Conservation (phyloP, 2,888 invertebrate species). For the Panzeria rudis region DNA sequence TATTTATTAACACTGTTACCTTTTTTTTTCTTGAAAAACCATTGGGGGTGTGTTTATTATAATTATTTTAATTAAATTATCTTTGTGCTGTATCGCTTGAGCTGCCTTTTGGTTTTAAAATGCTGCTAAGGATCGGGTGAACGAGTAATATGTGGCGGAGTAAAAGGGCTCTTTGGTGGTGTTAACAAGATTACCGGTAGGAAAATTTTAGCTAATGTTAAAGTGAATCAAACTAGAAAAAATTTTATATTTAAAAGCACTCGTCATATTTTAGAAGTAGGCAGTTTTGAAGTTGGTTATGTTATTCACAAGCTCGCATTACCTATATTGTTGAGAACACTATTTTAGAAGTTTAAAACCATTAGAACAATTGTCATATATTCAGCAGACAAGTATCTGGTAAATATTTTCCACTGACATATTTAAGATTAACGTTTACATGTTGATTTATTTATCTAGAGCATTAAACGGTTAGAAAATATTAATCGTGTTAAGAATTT, state of each 20-base stretch:
- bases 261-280: neutral
- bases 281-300: too few species aligned
- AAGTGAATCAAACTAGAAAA: neutral
- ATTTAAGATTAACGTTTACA: neutral
- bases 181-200: neutral
- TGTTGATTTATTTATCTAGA: neutral
- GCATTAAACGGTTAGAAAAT: neutral
- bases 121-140: neutral
- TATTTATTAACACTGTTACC: constrained; percentile 1
- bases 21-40: constrained; percentile 1
- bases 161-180: constrained; percentile 10
- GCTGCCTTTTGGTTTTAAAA: constrained; percentile 34
- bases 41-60: constrained; percentile 67
- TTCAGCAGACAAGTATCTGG: too few species aligned
- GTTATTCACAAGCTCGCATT: too few species aligned
- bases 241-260: neutral
- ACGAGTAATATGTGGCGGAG: neutral
- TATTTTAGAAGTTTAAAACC: too few species aligned
- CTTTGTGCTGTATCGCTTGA: constrained; percentile 26
- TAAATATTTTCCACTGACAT: neutral
- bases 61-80: constrained; percentile 70
- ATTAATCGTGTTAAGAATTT: neutral
- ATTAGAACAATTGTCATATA: too few species aligned
- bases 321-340: too few species aligned
- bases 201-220: neutral